phyloP scores from a whole-genome alignment of 2,113 vertebrate species.

The Hemibagrus wyckioides region DNA sequence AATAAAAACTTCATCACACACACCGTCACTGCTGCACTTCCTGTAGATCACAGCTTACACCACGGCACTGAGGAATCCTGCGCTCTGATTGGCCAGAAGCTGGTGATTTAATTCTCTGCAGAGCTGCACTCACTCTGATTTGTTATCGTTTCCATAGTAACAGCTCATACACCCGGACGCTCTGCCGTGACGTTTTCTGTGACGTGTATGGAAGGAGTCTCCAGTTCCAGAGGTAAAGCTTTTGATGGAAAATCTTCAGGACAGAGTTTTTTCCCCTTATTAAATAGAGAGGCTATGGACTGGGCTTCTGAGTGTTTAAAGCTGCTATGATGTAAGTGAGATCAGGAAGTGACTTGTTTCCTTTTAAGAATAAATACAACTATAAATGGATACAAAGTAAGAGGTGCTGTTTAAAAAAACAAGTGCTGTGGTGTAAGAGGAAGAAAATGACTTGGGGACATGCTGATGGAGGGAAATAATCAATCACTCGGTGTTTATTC shows the following conservation, averaged over 20 bases:
- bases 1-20: background rate
- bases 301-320: background rate
- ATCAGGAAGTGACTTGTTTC: background rate
- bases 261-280: too few species aligned
- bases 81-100: background rate
- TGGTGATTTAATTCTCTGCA: background rate
- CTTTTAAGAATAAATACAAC: background rate
- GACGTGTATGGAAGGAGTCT: background rate
- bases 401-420: background rate
- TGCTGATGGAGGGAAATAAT: background rate
- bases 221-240: background rate
- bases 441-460: background rate
- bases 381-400: background rate
- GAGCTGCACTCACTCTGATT: background rate
- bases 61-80: background rate
- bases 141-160: background rate
- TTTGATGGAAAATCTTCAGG: too few species aligned
- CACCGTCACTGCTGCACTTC: background rate
- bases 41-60: background rate
- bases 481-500: background rate
- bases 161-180: background rate
- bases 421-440: background rate
- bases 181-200: too few species aligned
- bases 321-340: background rate
- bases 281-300: too few species aligned